A percentile compares a stretch with the other conserved stretches of the same genome.
These are phyloP conservation scores for Ephydatia muelleri DNA, from an alignment of 37 sponge, comb jelly and placozoan genomes.

Conservation along the genomic window DNA sequence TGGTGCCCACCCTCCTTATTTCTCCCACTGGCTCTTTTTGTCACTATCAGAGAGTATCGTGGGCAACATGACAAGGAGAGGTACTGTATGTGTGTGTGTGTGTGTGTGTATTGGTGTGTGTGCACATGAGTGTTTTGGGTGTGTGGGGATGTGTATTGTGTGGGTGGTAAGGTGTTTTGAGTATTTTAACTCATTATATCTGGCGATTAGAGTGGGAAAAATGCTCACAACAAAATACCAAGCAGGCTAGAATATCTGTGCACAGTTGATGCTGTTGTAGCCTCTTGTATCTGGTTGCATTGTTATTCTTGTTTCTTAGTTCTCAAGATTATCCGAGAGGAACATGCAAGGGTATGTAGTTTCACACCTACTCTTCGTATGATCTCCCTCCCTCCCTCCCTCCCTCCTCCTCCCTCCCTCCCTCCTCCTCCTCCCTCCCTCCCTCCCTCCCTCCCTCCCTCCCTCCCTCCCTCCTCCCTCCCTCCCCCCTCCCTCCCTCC, in stretches of 20 bases:
- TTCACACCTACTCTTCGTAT: not conserved
- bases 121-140: slow-evolving; percentile 13
- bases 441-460: too few species aligned
- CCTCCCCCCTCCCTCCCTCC: too few species aligned
- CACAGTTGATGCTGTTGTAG: not conserved
- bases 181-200: too few species aligned
- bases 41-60: slow-evolving; percentile 63
- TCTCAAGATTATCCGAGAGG: slow-evolving; percentile 64
- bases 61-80: slow-evolving; percentile 85
- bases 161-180: too few species aligned
- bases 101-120: slow-evolving; percentile 6
- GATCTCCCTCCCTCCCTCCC: too few species aligned
- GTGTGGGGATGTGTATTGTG: not conserved
- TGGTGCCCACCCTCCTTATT: not conserved
- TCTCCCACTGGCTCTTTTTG: not conserved
- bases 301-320: slow-evolving; percentile 13
- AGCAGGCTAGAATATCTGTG: too few species aligned
- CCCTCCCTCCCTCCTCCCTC: too few species aligned
- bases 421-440: too few species aligned
- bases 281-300: not conserved
- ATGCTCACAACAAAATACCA: too few species aligned
- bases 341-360: slow-evolving; percentile 43
- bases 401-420: too few species aligned
- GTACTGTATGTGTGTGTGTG: slow-evolving; percentile 26
- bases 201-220: too few species aligned